Base-by-base conservation (phyloP, 2,888 invertebrate genomes). In the Coelogynopora nodosa region DNA sequence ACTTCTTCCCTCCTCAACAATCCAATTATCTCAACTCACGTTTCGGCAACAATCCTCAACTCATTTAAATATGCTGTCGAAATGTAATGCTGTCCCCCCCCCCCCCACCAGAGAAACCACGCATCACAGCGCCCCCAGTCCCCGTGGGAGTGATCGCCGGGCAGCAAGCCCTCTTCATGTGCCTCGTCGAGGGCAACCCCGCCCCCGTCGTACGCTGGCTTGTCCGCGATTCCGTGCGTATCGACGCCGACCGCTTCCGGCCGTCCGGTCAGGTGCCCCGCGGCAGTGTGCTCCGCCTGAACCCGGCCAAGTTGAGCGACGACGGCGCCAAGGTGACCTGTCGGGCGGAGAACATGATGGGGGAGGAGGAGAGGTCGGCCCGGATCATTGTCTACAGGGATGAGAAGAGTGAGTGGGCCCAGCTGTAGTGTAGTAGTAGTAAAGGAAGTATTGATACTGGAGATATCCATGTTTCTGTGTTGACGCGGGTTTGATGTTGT, bases 321-420 rank as follows among this genome's bases (percentile, higher is more conserved):
- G 74, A 74, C 23, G 74, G 74, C 23, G 74, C 74, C 27, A 74
- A 74, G 27, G 74, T 74, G 23, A 74, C 74, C 74, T 74, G 74
- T 74, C 74, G 74, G 23, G 74, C 74, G 74, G 74, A 74, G 74
- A 74, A 74, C 23, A 74, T 74, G 74, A 74, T 74, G 74, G 74
- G 74, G 5, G 23, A 74, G 74, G 10, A 74, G 27, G 74, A 74
- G 74, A 10, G 5, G 18, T 74, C 74, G 18, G 74, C 74, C 27
- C 2, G 18, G 2, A 74, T 74, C 74, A 74, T 26, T 23, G 74
- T 74, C 74, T 74, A 74, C 74, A 74, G 23, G 74, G 23, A 23
- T 23, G 27, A 74, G 27, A 26, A 74, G 5, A 23, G 74, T 74
- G 27, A 23, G 74, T 49, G 49, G 49, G 49, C 49, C 5, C 5